Percentiles rank a stretch among this genome's conserved stretches.
Evolutionary conservation across 2,797 vertebrate species (phyloP).

Genomic region (Chiloscyllium punctatum): DNA sequence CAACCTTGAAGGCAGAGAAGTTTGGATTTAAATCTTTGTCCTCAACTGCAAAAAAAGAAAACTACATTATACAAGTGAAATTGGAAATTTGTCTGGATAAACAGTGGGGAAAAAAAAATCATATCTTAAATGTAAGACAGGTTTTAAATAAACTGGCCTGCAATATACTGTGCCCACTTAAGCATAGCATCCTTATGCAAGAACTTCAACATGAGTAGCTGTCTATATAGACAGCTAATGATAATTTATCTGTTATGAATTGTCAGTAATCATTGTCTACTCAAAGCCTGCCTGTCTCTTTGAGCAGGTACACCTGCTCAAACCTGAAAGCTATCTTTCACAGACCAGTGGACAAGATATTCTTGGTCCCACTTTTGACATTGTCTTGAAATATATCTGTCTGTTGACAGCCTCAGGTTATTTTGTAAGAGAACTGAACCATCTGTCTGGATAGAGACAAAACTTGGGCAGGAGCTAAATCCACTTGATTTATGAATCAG

Average conservation of each 20-base stretch:
- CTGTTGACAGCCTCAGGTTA: background rate
- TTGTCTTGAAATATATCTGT: constrained; percentile 20
- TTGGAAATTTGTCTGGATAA: background rate
- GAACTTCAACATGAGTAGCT: background rate
- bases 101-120: background rate
- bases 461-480: background rate
- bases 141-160: background rate
- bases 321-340: background rate
- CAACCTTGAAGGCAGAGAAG: background rate
- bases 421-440: constrained; percentile 9
- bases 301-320: background rate
- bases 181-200: background rate
- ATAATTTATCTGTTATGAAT: constrained; percentile 3
- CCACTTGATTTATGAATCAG: background rate
- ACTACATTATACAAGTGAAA: background rate
- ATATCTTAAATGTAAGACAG: background rate
- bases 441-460: background rate
- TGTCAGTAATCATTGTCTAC: background rate
- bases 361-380: constrained; percentile 15
- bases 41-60: background rate
- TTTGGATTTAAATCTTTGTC: background rate
- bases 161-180: background rate
- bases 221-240: background rate
- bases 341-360: constrained; percentile 25
- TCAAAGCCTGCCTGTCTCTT: background rate